A percentile compares a stretch with the other conserved stretches of the same genome.
These are phyloP conservation scores for Thermophis baileyi DNA, from an alignment of 2,113 vertebrate species.

Conservation along the genomic window DNA sequence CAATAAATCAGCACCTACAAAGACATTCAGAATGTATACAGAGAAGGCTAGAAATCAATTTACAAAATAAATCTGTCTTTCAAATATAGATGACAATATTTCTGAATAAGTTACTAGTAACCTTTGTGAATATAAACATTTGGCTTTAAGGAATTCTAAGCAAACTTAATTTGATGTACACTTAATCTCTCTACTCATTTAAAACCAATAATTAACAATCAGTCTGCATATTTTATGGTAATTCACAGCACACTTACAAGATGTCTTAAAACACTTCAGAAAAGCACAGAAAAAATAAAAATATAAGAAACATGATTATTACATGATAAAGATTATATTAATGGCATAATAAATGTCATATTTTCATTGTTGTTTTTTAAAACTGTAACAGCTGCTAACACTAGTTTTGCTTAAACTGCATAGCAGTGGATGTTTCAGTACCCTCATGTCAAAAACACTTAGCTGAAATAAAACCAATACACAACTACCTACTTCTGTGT, in stretches of 20 bases:
- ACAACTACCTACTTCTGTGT: neutral
- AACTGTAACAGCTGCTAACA: neutral
- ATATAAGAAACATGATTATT: neutral
- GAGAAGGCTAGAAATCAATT: neutral
- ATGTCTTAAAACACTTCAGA: neutral
- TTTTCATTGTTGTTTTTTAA: neutral
- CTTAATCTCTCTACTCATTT: neutral
- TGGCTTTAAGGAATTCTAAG: neutral
- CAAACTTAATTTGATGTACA: neutral
- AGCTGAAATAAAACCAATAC: neutral
- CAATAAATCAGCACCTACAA: conserved; percentile 90
- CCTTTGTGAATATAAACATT: neutral
- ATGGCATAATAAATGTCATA: neutral
- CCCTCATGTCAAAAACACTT: neutral
- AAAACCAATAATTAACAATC: neutral
- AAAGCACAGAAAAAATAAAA: neutral
- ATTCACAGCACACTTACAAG: neutral
- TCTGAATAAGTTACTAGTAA: neutral
- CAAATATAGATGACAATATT: neutral
- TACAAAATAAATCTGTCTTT: neutral
- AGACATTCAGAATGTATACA: neutral
- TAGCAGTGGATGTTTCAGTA: neutral
- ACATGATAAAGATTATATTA: neutral
- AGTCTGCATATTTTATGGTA: neutral
- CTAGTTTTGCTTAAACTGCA: neutral